A percentile compares a stretch with the other conserved stretches of the same genome.
phyloP scores from a whole-genome alignment of 2,797 vertebrate species.

The Channa striata region DNA sequence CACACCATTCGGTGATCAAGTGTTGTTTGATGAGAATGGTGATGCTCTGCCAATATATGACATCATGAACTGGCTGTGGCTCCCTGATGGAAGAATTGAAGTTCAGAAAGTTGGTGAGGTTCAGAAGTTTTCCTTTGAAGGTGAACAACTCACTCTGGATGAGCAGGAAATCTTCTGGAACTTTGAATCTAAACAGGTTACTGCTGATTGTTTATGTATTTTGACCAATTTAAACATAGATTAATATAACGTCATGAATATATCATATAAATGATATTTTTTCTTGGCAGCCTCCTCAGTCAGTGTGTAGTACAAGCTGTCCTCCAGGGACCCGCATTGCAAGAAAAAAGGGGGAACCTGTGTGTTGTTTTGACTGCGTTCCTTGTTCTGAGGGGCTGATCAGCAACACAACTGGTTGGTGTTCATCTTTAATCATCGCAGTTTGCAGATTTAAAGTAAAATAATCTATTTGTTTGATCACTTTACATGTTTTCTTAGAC shows the following conservation, averaged over 20 bases:
- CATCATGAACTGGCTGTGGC: constrained; percentile 77
- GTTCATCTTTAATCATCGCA: background rate
- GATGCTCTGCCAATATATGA: constrained; percentile 79
- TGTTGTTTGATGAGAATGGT: constrained; percentile 80
- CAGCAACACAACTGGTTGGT: constrained; percentile 77
- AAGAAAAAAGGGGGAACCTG: constrained; percentile 66
- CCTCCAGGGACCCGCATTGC: constrained; percentile 75
- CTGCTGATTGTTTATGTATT: background rate
- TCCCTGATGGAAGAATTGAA: constrained; percentile 60
- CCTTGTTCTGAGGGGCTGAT: constrained; percentile 78
- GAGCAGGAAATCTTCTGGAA: constrained; percentile 79
- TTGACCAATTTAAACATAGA: rapidly evolving
- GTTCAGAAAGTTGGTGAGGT: constrained; percentile 71
- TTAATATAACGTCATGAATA: no score
- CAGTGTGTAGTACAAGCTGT: constrained; percentile 81
- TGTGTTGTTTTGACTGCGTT: constrained; percentile 82
- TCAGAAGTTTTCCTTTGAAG: constrained; percentile 50
- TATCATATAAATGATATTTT: no score
- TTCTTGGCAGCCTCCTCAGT: constrained; percentile 66
- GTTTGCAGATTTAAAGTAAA: no score
- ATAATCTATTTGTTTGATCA: no score
- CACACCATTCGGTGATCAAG: constrained; percentile 75
- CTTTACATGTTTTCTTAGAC: constrained; percentile 44
- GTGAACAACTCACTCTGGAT: constrained; percentile 65
- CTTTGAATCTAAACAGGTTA: constrained; percentile 62